Evolutionary conservation across 1,140 invertebrate genomes (phyloP), one percentile per base, ranked within the genome.

Genomic region (Mactra quadrangularis): DNA sequence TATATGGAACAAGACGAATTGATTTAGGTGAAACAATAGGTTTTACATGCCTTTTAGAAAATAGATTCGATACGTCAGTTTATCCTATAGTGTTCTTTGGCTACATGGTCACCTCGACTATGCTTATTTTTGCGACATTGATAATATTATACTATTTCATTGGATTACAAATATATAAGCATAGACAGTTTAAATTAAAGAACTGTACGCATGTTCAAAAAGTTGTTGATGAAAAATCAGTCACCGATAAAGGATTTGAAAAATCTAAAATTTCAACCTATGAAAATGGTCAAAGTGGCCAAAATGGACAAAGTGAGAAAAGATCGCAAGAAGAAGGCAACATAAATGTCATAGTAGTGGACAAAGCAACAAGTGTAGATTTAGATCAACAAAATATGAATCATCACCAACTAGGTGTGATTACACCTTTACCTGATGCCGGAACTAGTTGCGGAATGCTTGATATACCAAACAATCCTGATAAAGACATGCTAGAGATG

Each of bases 101-200:
- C 11, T 22, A 72, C 15, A 33, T 57, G 17, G 60, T 72, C 41
- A 33, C 41, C 9, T 72, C 35, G 27, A 82, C 78, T 1, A 50
- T 72, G 19, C 22, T 82, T 6, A 72, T 82, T 7, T 82, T 82
- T 35, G 59, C 55, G 4, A 52, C 68, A 0, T 47, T 82, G 38
- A 60, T 66, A 29, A 35, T 82, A 9, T 31, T 82, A 17, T 82
- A 82, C 35, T 82, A 82, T 41, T 82, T 72, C 19, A 55, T 82
- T 59, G 78, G 78, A 29, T 31, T 82, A 41, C 55, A 72, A 38
- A 47, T 82, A 15, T 82, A 64, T 41, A 60, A 22, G 15, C 78
- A 82, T 38, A 15, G 52, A 53, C 59, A 62, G 38, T 47, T 72
- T 9, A 55, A 41, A 47, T 27, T 31, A 17, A 47, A 76, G 41